phyloP scores from a whole-genome alignment of 2,888 invertebrate genomes.

The Cerastis leucographa region DNA sequence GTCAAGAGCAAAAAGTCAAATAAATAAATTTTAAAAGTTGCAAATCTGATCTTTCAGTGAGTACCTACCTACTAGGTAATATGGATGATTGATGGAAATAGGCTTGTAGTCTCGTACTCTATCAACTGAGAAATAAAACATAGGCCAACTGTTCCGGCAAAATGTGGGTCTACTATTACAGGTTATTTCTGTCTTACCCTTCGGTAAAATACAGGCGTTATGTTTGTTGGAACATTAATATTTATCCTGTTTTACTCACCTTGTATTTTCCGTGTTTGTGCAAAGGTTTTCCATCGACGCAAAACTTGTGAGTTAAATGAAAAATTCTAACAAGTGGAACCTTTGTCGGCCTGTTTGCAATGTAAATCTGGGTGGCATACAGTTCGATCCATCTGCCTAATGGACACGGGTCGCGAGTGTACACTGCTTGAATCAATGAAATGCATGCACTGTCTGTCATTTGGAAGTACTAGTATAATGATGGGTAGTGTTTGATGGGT shows the following conservation, averaged over 20 bases:
- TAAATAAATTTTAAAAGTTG: no score
- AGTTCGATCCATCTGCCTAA: conserved; percentile 71
- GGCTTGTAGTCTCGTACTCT: no score
- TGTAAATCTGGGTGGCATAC: conserved; percentile 67
- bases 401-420: conserved; percentile 56
- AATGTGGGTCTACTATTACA: no score
- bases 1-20: no score
- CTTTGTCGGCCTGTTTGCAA: conserved; percentile 74
- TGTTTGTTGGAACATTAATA: background rate
- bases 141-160: no score
- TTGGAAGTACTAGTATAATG: background rate
- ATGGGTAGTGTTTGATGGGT: background rate
- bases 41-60: no score
- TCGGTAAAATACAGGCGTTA: background rate
- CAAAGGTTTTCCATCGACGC: background rate
- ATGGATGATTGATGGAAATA: no score
- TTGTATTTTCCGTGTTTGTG: background rate
- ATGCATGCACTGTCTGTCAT: conserved; percentile 1
- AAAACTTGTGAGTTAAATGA: conserved; percentile 40
- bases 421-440: conserved; percentile 45
- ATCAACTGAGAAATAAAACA: no score
- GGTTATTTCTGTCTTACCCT: no score
- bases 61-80: no score
- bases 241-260: background rate
- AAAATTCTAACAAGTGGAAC: conserved; percentile 48